A percentile compares a stretch with the other conserved stretches of the same genome.
phyloP scores from a whole-genome alignment of 2,888 invertebrate genomes.

The Belgica antarctica region DNA sequence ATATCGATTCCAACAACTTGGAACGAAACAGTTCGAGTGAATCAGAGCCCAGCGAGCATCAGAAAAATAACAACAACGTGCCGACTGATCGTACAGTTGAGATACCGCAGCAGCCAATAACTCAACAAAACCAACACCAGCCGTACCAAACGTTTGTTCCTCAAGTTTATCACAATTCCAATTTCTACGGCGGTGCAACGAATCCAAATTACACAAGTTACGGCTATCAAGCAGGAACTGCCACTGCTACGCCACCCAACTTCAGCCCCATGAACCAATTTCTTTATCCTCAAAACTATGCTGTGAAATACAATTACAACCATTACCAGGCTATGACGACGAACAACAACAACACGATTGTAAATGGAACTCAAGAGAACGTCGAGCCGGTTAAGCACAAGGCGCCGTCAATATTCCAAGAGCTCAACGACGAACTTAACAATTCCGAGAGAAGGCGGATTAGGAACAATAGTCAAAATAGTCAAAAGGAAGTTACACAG shows the following conservation, averaged over 20 bases:
- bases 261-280: neutral
- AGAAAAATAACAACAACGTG: conserved; percentile 19
- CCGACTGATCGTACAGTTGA: neutral
- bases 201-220: neutral
- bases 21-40: conserved; percentile 38
- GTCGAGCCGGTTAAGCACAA: conserved; percentile 56
- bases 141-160: conserved; percentile 9
- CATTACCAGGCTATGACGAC: neutral
- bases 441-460: conserved; percentile 58
- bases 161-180: conserved; percentile 25
- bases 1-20: conserved; percentile 23
- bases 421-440: conserved; percentile 67
- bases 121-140: neutral
- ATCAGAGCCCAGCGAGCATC: conserved; percentile 33
- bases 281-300: conserved; percentile 38
- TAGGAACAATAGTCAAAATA: conserved; percentile 59
- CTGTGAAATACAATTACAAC: conserved; percentile 20
- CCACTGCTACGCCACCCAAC: neutral
- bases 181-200: neutral
- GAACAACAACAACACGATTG: conserved; percentile 24
- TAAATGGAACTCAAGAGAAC: neutral
- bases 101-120: neutral
- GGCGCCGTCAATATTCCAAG: conserved; percentile 73
- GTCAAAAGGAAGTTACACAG: conserved; percentile 49
- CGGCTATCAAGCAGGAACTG: neutral